A percentile compares a stretch with the other conserved stretches of the same genome.
phyloP scores from a whole-genome alignment of 2,113 vertebrate species.

The Gallinago media region DNA sequence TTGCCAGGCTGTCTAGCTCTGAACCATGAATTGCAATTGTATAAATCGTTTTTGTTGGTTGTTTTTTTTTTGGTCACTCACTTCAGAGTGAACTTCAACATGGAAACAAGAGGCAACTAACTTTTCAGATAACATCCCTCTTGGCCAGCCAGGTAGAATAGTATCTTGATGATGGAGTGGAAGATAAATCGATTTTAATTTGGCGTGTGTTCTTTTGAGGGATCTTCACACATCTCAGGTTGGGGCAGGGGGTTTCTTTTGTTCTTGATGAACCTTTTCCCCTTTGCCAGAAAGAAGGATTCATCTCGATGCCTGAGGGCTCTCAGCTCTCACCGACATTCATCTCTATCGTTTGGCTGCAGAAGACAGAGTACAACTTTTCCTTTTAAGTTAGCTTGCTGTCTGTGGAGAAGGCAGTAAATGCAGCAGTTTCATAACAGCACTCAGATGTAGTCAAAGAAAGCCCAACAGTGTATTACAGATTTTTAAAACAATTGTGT shows the following conservation, averaged over 20 bases:
- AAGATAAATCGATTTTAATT: not conserved
- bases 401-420: not conserved
- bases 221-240: not conserved
- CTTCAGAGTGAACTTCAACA: not conserved
- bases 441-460: not conserved
- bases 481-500: slow-evolving; percentile 1
- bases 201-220: not conserved
- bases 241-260: not conserved
- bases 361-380: slow-evolving; percentile 15
- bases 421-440: not conserved
- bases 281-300: not conserved
- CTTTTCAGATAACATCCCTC: not conserved
- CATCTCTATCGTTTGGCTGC: not conserved
- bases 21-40: not conserved
- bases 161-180: not conserved
- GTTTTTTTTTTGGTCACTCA: not conserved
- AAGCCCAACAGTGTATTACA: not conserved
- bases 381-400: not conserved
- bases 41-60: not conserved
- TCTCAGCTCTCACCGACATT: not conserved
- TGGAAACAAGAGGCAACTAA: not conserved
- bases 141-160: not conserved
- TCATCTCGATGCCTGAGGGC: not conserved
- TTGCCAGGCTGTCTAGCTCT: slow-evolving; percentile 27
- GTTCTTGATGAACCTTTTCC: not conserved